phyloP scores from a whole-genome alignment of 1,140 invertebrate genomes.

The Micrasema longulum region DNA sequence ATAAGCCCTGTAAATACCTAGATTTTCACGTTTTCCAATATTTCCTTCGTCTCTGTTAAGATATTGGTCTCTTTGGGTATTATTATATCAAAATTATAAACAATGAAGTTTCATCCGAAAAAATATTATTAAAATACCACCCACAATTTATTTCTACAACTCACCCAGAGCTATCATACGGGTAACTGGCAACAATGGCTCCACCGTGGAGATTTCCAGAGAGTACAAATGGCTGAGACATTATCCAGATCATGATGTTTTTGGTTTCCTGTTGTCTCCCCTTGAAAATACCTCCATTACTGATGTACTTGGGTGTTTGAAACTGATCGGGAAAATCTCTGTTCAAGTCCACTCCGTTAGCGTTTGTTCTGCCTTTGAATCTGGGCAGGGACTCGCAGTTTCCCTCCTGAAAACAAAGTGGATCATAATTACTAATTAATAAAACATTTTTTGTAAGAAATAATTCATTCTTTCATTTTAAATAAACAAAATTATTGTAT shows the following conservation, averaged over 20 bases:
- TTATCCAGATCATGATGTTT: conserved; percentile 91
- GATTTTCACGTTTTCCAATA: too few relatives aligned
- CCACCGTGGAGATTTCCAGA: conserved; percentile 94
- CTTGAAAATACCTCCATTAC: conserved; percentile 57
- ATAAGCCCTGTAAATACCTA: too few relatives aligned
- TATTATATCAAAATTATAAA: too few relatives aligned
- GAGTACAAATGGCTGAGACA: conserved; percentile 87
- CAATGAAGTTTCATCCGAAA: too few relatives aligned
- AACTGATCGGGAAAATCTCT: conserved; percentile 92
- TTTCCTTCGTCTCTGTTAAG: too few relatives aligned
- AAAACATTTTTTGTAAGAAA: too few relatives aligned
- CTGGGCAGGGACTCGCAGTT: conserved; percentile 76
- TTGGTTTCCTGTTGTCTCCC: conserved; percentile 88
- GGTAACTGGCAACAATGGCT: conserved; percentile 92
- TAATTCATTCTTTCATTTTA: too few relatives aligned
- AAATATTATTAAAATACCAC: too few relatives aligned
- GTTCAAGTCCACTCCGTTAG: conserved; percentile 84
- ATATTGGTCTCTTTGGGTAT: too few relatives aligned
- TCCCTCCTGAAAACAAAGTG: conserved; percentile 74
- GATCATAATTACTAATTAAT: not conserved
- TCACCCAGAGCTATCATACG: conserved; percentile 85
- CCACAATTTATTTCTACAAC: too few relatives aligned
- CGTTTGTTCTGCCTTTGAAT: conserved; percentile 82
- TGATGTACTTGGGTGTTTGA: conserved; percentile 61
- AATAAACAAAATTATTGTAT: too few relatives aligned